Base-by-base conservation (phyloP, 1,140 invertebrate genomes). In the Musca vetustissima region DNA sequence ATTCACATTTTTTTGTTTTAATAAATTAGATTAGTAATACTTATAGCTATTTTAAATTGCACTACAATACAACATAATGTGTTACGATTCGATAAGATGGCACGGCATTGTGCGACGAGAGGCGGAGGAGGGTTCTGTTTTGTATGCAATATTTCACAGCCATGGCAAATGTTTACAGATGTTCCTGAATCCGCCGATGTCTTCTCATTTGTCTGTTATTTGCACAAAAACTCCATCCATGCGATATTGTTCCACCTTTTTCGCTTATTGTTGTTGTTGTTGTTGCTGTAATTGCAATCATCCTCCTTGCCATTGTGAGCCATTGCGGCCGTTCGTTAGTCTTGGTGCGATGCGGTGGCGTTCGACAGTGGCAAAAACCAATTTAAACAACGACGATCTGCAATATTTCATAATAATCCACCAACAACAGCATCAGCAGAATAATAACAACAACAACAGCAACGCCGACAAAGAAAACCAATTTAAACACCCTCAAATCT, bases 401-500 rank as follows among this genome's bases (percentile, higher is more conserved):
- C 64, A 61, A 61, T 61, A 61, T 61, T 61, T 61, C 57, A 61
- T 61, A 61, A 19, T 61, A 43, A 61, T 61, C 57, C 57, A 36
- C 13, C n/a, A 61, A 61, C 28, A 43, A 43, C 28, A 61, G 24
- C 53, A 53, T 21, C 22, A 43, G 22, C 25, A 9, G 47, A n/a
- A n/a, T n/a, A n/a, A n/a, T n/a, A n/a, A n/a, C n/a, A n/a, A n/a
- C n/a, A n/a, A n/a, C n/a, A n/a, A n/a, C 4, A 11, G 19, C 15
- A 24, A 32, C 15, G 24, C 9, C 28, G 19, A 25, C 22, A 28
- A 22, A 67, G 47, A 25, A 49, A 49, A 24, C 15, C 64, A 52
- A 49, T 52, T 66, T 61, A 61, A 61, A 61, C 57, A 61, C 57
- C 57, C 57, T 61, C 57, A 61, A 61, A 61, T 36, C 57, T n/a